A percentile compares a stretch with the other conserved stretches of the same genome.
phyloP scores from a whole-genome alignment of 2,797 vertebrate genomes.

The Helarctos malayanus region DNA sequence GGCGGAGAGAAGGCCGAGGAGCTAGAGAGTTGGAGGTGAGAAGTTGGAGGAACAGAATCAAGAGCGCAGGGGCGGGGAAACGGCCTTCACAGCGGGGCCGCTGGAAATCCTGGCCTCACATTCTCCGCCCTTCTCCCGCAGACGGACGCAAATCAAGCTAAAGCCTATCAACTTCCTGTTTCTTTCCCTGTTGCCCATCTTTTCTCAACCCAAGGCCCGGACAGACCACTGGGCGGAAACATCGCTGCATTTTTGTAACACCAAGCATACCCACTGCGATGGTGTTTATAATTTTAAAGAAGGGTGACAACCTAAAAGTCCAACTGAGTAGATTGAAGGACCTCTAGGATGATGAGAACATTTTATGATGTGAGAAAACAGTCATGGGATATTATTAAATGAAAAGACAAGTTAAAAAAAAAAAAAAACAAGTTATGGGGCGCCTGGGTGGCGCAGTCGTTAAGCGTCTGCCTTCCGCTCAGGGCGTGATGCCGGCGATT shows the following conservation, averaged over 20 bases:
- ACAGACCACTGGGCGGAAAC: neutral
- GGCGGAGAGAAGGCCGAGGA: neutral
- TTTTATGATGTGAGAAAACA: neutral
- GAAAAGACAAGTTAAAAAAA: neutral
- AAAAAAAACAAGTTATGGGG: neutral
- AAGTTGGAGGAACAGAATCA: neutral
- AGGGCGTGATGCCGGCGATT: too few species aligned
- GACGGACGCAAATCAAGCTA: neutral
- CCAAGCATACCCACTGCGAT: neutral
- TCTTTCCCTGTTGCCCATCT: neutral
- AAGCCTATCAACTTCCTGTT: neutral
- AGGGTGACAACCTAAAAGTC: neutral
- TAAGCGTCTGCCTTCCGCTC: too few species aligned
- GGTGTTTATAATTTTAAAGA: neutral
- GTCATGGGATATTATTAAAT: neutral
- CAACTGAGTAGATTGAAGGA: neutral
- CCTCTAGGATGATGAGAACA: neutral
- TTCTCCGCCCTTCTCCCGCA: neutral
- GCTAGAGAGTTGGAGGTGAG: neutral
- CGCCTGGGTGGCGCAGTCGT: too few species aligned
- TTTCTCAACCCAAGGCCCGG: constrained; percentile 20
- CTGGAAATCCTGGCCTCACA: fast-evolving
- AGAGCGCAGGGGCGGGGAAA: neutral
- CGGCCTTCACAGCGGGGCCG: neutral
- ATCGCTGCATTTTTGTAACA: neutral